phyloP scores from a whole-genome alignment of 2,113 vertebrate genomes.

The Lepus timidus region DNA sequence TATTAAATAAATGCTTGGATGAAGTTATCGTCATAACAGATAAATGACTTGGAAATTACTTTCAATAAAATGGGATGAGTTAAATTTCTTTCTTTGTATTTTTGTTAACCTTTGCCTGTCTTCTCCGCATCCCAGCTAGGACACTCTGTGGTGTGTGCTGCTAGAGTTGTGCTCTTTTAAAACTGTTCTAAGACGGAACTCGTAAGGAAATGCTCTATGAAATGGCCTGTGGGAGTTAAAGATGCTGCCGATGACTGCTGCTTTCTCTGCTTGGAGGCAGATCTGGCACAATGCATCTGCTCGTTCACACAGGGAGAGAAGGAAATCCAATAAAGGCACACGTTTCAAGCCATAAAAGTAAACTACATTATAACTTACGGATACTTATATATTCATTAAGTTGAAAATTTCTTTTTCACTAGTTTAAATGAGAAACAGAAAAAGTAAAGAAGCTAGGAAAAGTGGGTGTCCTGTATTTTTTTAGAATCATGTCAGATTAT shows the following conservation, averaged over 20 bases:
- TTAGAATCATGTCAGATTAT: background rate
- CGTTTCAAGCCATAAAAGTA: constrained; percentile 56
- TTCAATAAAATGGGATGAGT: constrained; percentile 78
- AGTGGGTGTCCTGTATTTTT: background rate
- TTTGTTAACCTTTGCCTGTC: constrained; percentile 75
- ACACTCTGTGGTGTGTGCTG: background rate
- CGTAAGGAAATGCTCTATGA: background rate
- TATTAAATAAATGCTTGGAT: constrained; percentile 83
- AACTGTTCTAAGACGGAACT: constrained; percentile 60
- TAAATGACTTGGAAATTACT: constrained; percentile 77
- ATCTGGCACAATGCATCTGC: background rate
- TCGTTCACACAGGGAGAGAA: constrained; percentile 17
- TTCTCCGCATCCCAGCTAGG: constrained; percentile 39
- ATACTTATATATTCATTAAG: constrained; percentile 47
- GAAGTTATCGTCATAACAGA: constrained; percentile 78
- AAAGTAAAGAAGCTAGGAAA: constrained; percentile 25
- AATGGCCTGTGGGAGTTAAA: constrained; percentile 57
- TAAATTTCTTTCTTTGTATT: constrained; percentile 68
- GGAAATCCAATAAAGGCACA: constrained; percentile 16
- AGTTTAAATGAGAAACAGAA: constrained; percentile 36
- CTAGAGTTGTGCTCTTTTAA: constrained; percentile 32
- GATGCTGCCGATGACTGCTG: background rate
- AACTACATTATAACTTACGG: constrained; percentile 48
- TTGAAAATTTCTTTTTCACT: background rate
- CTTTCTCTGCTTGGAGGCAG: constrained; percentile 9